phyloP scores from a whole-genome alignment of 2,888 invertebrate genomes.

The Mythimna lalbum region DNA sequence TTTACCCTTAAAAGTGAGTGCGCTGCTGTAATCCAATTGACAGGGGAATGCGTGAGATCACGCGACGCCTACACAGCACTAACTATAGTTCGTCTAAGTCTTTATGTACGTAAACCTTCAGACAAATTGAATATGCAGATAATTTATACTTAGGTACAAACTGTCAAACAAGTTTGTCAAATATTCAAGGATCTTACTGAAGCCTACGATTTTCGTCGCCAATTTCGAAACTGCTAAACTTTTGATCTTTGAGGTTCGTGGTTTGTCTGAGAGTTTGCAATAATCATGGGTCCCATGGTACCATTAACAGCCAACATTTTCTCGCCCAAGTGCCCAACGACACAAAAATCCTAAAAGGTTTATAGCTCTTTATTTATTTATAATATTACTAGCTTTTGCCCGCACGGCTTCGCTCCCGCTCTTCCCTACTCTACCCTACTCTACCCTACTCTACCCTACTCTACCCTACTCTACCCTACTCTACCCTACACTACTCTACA shows the following conservation, averaged over 20 bases:
- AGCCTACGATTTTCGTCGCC: background rate
- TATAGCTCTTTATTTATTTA: background rate
- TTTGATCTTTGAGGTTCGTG: background rate
- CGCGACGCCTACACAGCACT: slow-evolving; percentile 27
- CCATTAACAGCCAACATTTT: too few relatives aligned
- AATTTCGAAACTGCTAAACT: slow-evolving; percentile 1
- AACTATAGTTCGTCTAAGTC: slow-evolving; percentile 27
- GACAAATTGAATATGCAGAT: slow-evolving; percentile 25
- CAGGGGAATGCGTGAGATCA: slow-evolving; percentile 44
- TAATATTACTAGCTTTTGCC: too few relatives aligned
- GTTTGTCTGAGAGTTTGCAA: background rate
- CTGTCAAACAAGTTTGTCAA: slow-evolving; percentile 14
- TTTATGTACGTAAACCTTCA: slow-evolving; percentile 23
- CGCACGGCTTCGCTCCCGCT: too few relatives aligned
- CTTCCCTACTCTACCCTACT: too few relatives aligned
- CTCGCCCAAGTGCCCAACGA: background rate
- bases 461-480: too few relatives aligned
- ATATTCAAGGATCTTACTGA: slow-evolving; percentile 15
- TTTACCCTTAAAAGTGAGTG: slow-evolving; percentile 28
- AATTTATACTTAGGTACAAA: background rate
- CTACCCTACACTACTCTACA: too few relatives aligned
- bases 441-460: too few relatives aligned
- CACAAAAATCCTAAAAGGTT: background rate
- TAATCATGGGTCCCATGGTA: background rate
- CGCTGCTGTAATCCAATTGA: slow-evolving; percentile 56